Conservation (phyloP, 2,888 invertebrate genomes). For the Drosophila buzzatii region DNA sequence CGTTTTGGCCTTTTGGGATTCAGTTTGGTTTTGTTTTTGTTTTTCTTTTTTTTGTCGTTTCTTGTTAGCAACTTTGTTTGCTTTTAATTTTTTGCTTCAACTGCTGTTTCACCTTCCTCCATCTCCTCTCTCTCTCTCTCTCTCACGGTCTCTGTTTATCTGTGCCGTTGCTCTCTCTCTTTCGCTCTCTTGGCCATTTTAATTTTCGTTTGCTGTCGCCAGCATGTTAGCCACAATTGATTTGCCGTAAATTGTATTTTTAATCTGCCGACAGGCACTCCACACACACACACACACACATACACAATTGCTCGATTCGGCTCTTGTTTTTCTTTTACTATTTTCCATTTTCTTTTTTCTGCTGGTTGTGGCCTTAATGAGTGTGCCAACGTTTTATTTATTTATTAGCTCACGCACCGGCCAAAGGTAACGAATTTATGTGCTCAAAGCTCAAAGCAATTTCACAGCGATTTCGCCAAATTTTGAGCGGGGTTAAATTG, state of each 20-base stretch:
- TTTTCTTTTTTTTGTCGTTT: not conserved
- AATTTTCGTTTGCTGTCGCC: constrained; percentile 67
- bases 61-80: constrained; percentile 53
- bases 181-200: constrained; percentile 47
- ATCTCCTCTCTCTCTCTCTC: not conserved
- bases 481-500: not conserved
- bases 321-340: constrained; percentile 16
- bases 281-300: constrained; percentile 3
- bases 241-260: constrained; percentile 81
- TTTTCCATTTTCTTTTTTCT: constrained; percentile 14
- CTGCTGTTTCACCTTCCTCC: constrained; percentile 28
- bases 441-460: not conserved
- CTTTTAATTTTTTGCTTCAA: constrained; percentile 75
- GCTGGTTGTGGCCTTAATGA: constrained; percentile 48
- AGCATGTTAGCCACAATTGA: constrained; percentile 77
- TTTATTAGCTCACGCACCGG: constrained; percentile 41
- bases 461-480: constrained; percentile 18
- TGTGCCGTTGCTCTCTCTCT: not conserved
- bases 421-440: not conserved
- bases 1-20: constrained; percentile 5
- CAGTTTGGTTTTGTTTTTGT: not conserved
- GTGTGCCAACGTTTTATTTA: constrained; percentile 67
- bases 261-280: constrained; percentile 71
- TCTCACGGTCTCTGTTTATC: constrained; percentile 3
- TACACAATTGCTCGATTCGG: constrained; percentile 24